Conservation (phyloP, 23 tunicate genomes). For the Clavelina lepadiformis region DNA sequence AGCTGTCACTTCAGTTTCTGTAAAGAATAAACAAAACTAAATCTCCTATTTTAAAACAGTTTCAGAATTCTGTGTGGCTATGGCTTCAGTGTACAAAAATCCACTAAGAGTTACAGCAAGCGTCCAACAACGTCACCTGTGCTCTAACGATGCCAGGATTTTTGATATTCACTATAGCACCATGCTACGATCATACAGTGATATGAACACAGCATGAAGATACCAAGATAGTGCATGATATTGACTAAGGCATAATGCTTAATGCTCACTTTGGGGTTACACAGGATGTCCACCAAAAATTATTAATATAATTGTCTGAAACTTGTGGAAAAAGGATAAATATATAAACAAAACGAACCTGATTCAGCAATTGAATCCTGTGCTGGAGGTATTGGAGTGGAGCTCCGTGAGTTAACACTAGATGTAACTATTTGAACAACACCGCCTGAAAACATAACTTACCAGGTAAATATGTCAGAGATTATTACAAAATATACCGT, state of each 20-base stretch:
- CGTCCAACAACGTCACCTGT: conserved; percentile 14
- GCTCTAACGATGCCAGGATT: conserved; percentile 44
- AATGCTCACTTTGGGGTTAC: no score
- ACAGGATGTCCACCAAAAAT: no score
- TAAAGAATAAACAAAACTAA: no score
- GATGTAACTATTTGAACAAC: conserved; percentile 57
- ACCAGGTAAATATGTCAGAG: background rate
- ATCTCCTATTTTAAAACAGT: no score
- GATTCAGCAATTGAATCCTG: background rate
- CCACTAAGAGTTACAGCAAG: conserved; percentile 42
- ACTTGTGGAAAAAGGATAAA: no score
- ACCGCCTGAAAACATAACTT: conserved; percentile 28
- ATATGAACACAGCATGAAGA: no score
- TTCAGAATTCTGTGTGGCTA: no score
- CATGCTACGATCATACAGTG: no score
- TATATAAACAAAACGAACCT: no score
- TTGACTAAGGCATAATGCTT: background rate
- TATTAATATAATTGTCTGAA: no score
- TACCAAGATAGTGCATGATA: conserved; percentile 7
- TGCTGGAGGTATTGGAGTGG: conserved; percentile 6
- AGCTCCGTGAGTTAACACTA: conserved; percentile 5
- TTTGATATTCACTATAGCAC: no score
- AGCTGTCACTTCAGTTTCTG: no score
- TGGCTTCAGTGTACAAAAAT: conserved; percentile 4
- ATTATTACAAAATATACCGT: background rate